Conservation (phyloP, 2,888 invertebrate species). For the Hydroisotoma schaefferi region DNA sequence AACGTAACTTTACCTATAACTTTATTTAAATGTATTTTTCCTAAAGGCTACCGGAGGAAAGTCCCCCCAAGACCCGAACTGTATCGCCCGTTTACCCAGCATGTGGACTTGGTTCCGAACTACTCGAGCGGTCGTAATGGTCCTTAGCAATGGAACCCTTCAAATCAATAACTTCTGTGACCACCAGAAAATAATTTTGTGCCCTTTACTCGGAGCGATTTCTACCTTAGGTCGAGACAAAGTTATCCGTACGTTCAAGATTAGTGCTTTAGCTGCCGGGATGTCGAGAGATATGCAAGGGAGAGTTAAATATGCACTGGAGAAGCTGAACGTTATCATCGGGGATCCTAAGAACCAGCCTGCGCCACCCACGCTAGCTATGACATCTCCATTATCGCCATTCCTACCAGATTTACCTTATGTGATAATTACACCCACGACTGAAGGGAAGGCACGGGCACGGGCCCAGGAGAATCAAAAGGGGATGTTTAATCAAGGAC, state of each 20-base stretch:
- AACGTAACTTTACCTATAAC: too few relatives aligned
- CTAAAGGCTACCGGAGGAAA: slow-evolving; percentile 73
- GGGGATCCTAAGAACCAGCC: too few relatives aligned
- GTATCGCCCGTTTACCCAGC: slow-evolving; percentile 88
- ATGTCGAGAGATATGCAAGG: slow-evolving; percentile 75
- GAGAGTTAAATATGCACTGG: slow-evolving; percentile 80
- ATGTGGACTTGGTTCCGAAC: slow-evolving; percentile 96
- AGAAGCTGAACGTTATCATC: slow-evolving; percentile 59
- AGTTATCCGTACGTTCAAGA: slow-evolving; percentile 87
- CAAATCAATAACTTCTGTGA: slow-evolving; percentile 95
- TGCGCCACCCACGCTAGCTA: too few relatives aligned
- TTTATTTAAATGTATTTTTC: too few relatives aligned
- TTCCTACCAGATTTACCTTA: too few relatives aligned
- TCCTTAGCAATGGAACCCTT: slow-evolving; percentile 93
- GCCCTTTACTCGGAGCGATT: slow-evolving; percentile 95
- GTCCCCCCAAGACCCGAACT: slow-evolving; percentile 76
- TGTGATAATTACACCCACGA: too few relatives aligned
- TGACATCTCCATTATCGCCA: too few relatives aligned
- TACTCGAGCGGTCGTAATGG: slow-evolving; percentile 91
- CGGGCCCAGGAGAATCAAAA: too few relatives aligned
- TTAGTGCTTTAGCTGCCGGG: slow-evolving; percentile 78
- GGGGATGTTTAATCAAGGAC: too few relatives aligned
- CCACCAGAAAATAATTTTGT: slow-evolving; percentile 96
- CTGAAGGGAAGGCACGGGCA: too few relatives aligned
- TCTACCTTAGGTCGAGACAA: slow-evolving; percentile 83